Evolutionary conservation across 2,113 vertebrate species (phyloP), one percentile per base, ranked within the genome.

Genomic region (Vicugna pacos): DNA sequence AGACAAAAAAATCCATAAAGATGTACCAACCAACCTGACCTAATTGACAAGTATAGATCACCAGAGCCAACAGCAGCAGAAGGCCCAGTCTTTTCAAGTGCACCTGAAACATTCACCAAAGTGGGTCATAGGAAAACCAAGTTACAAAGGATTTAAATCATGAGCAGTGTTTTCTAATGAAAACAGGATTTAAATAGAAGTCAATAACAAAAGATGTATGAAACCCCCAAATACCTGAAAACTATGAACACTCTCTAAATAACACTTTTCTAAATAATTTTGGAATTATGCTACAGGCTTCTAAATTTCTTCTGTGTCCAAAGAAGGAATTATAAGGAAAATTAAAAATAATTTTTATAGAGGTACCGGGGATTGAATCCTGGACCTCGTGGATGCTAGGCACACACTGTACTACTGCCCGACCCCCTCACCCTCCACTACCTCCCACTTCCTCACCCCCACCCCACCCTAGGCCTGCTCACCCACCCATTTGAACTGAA

Each of bases 241-340:
- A 52, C 69, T 76, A 38, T 75, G 11, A 89, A 88, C 26, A 64
- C 1, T 64, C 16, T 84, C 17, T 73, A 28, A 80, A 38, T 87
- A 52, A 17, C 6, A 58, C 15, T 67, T 83, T 93, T 96, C 84
- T 73, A 92, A 67, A 19, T 89, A 83, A 70, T 81, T 92, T 70
- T 92, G 22, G 20, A 92, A 85, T 89, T 76, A 62, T 30, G 6
- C 24, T 69, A 87, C 2, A 62, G 46, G 10, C 8, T 65, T 58
- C 32, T 64, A 64, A 84, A 65, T 89, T 91, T 42, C 48, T 81
- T 85, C 32, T 70, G 10, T 83, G 22, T 91, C 80, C 72, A 72
- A 86, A 82, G 52, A 85, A 83, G 26, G 28, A 70, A 67, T 94
- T 30, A 35, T 13, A 87, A 86, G 24, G 14, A 92, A 81, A 76